phyloP scores from a whole-genome alignment of 2,113 vertebrate genomes.

The Paracanthobrama guichenoti region DNA sequence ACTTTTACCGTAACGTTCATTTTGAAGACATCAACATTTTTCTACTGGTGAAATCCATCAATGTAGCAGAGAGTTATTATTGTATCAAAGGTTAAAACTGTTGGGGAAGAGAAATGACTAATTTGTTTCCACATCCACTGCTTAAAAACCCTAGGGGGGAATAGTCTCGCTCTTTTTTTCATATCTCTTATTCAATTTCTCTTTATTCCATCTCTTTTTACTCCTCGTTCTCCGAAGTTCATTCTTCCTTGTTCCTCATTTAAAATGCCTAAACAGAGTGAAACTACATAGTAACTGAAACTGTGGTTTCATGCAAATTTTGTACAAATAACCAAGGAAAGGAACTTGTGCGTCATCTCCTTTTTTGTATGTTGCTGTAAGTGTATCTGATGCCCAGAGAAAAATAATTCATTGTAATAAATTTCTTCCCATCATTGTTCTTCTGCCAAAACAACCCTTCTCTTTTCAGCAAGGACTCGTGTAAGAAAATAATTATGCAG shows the following conservation, averaged over 20 bases:
- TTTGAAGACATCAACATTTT: conserved; percentile 26
- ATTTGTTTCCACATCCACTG: conserved; percentile 54
- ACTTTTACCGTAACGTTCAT: conserved; percentile 18
- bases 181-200: background rate
- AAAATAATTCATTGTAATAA: conserved; percentile 32
- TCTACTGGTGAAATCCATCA: conserved; percentile 52
- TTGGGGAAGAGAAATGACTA: conserved; percentile 44
- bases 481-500: conserved; percentile 18
- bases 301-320: conserved; percentile 5
- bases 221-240: background rate
- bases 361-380: background rate
- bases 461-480: background rate
- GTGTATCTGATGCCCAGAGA: conserved; percentile 11
- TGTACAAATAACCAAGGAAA: conserved; percentile 42
- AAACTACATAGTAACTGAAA: conserved; percentile 9
- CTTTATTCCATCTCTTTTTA: background rate
- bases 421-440: conserved; percentile 8
- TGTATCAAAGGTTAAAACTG: conserved; percentile 47
- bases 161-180: conserved; percentile 7
- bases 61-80: conserved; percentile 50
- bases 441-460: conserved; percentile 25
- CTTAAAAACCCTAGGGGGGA: conserved; percentile 43
- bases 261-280: conserved; percentile 16
- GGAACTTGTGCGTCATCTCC: background rate
- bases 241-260: conserved; percentile 5